phyloP scores from a whole-genome alignment of 1,140 invertebrate genomes.

The Camponotus vicinus region DNA sequence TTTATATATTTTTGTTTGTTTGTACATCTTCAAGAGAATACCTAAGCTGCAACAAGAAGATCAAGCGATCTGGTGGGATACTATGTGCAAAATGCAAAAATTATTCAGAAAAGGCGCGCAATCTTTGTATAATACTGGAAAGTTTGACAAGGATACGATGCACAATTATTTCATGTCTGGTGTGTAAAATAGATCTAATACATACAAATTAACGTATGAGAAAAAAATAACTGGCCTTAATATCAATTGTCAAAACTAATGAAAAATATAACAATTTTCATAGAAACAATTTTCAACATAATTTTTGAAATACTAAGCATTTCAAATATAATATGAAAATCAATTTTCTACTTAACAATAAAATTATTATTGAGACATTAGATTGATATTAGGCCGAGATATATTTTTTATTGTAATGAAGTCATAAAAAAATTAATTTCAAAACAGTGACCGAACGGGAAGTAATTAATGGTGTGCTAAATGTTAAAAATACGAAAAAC shows the following conservation, averaged over 20 bases:
- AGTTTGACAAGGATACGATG: conserved; percentile 96
- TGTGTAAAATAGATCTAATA: conserved; percentile 83
- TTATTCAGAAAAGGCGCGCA: conserved; percentile 96
- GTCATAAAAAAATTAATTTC: conserved; percentile 15
- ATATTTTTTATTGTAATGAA: background rate
- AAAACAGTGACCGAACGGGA: conserved; percentile 97
- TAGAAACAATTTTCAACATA: background rate
- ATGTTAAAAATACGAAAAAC: conserved; percentile 97
- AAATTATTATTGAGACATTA: conserved; percentile 8
- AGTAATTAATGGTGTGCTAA: conserved; percentile 97
- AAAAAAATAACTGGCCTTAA: background rate
- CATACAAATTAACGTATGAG: background rate
- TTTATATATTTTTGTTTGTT: conserved; percentile 71
- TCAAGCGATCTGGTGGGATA: conserved; percentile 99
- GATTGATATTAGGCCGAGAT: background rate
- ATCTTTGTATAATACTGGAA: conserved; percentile 93
- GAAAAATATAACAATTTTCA: background rate
- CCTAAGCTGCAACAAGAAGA: conserved; percentile 98
- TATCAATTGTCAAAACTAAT: background rate
- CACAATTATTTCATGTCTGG: conserved; percentile 99
- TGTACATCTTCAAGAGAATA: conserved; percentile 89
- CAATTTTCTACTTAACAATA: background rate
- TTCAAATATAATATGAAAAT: background rate
- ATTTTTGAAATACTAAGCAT: conserved; percentile 5
- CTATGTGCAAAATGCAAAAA: conserved; percentile 97